Conservation (phyloP, 2,113 vertebrate genomes). For the Glaucomys volans region DNA sequence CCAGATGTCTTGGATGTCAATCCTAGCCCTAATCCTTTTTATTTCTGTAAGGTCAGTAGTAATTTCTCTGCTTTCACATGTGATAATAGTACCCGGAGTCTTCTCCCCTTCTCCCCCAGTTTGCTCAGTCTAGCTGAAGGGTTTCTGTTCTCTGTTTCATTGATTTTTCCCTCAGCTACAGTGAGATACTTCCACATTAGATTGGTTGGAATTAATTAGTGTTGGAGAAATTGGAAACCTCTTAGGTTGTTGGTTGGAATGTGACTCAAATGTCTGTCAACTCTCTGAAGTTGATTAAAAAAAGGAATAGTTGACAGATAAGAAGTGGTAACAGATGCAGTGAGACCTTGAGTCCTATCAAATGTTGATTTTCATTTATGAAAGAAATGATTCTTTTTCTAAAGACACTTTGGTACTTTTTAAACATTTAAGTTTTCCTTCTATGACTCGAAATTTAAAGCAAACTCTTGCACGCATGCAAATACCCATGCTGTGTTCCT, state of each 20-base stretch:
- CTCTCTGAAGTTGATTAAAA: not conserved
- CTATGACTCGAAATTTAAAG: not conserved
- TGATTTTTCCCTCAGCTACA: not conserved
- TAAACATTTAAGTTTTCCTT: constrained; percentile 5
- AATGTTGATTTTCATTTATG: not conserved
- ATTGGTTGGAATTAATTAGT: not conserved
- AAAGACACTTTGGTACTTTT: not conserved
- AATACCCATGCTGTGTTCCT: not conserved
- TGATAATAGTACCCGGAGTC: not conserved
- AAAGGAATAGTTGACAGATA: not conserved
- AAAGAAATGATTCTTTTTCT: constrained; percentile 17
- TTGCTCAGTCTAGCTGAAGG: not conserved
- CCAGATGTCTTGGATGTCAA: not conserved
- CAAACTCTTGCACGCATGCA: not conserved
- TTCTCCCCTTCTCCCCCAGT: not conserved
- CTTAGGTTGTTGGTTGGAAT: not conserved
- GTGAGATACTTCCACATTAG: not conserved
- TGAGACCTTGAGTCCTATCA: not conserved
- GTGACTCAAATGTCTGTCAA: not conserved
- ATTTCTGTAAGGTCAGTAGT: constrained; percentile 13
- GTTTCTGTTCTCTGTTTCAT: not conserved
- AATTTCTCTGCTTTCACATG: not conserved
- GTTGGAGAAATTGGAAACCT: not conserved
- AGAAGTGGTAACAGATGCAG: not conserved
- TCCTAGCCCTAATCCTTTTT: not conserved